Evolutionary conservation across 2,113 vertebrate genomes (phyloP), one percentile per base, ranked within the genome.

Genomic region (Girardinichthys multiradiatus): DNA sequence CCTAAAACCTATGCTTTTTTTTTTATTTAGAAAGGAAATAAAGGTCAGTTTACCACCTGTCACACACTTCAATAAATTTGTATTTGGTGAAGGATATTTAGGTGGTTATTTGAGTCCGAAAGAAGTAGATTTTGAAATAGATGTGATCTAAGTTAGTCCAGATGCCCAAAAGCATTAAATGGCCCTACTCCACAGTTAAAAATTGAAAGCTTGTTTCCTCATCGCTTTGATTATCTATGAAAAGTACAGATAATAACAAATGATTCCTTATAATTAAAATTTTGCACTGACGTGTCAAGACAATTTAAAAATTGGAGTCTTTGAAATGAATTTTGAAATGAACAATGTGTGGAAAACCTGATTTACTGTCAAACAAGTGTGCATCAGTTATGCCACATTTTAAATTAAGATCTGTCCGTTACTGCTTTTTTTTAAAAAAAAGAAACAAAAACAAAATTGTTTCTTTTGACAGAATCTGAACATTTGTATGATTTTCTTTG

Each of bases 401-500:
- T 11, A 33, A 62, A 62, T 62, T 3, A 12, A 19, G 21, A 27
- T 9, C 26, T 61, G 11, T 10, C 24, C 21, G 28, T 31, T 62
- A 29, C 17, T 33, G 17, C 31, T 21, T 61, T 28, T 4, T n/a
- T n/a, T n/a, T n/a, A n/a, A n/a, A n/a, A n/a, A n/a, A n/a, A n/a
- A n/a, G n/a, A n/a, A n/a, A n/a, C n/a, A n/a, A n/a, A n/a, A n/a
- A n/a, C n/a, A n/a, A 74, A 54, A 28, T 45, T 37, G 39, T 70
- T 74, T 72, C 28, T n/a, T 61, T 19, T 51, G 61, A 73, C 62
- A 72, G 62, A 64, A 61, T 76, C 64, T 66, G 59, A 69, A 39
- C 21, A 62, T 54, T 14, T 65, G 35, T 31, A 21, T 63, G 71
- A 51, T 70, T 13, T n/a, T 35, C 75, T 68, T 48, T 62, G 45